Evolutionary conservation across 2,797 vertebrate genomes (phyloP).

Genomic region (Nyctibius grandis): DNA sequence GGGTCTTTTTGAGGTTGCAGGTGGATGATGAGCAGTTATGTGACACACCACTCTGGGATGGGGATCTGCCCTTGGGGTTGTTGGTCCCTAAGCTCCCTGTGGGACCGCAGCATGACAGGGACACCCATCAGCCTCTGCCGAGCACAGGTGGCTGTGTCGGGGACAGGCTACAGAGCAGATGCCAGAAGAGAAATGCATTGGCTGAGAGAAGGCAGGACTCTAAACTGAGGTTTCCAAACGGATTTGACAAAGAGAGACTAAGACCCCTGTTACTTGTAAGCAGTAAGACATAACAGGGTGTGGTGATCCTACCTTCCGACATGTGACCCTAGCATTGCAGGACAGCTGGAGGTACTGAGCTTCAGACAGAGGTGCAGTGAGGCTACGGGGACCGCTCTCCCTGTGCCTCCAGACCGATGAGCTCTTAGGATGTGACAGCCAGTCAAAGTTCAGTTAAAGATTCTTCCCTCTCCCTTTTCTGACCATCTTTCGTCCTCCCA

Average conservation of each 20-base stretch:
- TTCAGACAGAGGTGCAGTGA: neutral
- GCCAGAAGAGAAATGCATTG: neutral
- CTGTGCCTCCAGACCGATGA: neutral
- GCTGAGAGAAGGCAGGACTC: conserved; percentile 18
- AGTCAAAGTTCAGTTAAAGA: conserved; percentile 61
- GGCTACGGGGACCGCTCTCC: neutral
- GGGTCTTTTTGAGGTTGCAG: neutral
- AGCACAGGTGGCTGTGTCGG: neutral
- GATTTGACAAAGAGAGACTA: conserved; percentile 17
- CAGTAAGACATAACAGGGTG: conserved; percentile 69
- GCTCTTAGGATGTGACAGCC: conserved; percentile 16
- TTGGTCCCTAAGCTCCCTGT: neutral
- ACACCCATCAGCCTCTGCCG: neutral
- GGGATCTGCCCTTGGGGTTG: conserved; percentile 23
- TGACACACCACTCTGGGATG: neutral
- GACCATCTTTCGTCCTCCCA: conserved; percentile 67
- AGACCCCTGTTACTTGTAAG: conserved; percentile 52
- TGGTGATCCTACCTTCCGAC: conserved; percentile 57
- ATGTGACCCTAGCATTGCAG: neutral
- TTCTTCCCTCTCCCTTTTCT: conserved; percentile 69
- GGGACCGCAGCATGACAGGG: neutral
- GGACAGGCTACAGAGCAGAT: neutral
- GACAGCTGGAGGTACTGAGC: neutral
- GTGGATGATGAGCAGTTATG: neutral
- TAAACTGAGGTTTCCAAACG: neutral